Base-by-base conservation (phyloP, 2,888 invertebrate genomes). In the Sarcophaga subvicina region DNA sequence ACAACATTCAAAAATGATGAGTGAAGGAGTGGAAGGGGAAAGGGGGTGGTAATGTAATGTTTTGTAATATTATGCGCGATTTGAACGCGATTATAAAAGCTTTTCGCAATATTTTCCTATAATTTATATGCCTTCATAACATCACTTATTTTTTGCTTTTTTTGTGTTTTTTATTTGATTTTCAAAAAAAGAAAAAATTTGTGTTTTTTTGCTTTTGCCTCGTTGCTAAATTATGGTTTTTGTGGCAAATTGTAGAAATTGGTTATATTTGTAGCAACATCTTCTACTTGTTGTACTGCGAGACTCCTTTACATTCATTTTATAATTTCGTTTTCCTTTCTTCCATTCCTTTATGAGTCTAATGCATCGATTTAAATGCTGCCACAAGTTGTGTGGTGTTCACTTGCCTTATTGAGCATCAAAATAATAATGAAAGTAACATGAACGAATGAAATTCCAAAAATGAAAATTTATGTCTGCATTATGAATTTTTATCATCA, bases 391-490 rank as follows among this genome's bases (percentile, higher is more conserved):
- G 71, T 81, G 67, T 80, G 37, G 71, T 80, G 37, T 37, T 37
- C 8, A 37, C 37, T 27, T 54, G 14, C 60, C 71, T 80, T 47
- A 27, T 81, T 12, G 67, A 60, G 78, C 67, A 63, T 59, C 79
- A 37, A 69, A 14, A 76, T 76, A 70, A 22, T 14, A 62, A 54
- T 82, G 81, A 66, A 85, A 81, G 80, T 73, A 59, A 80, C 37
- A 64, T 83, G 83, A 85, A 66, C 80, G 54, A 80, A 88, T 63
- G 83, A 88, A 79, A 92, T 90, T 90, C n/a, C 89, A 91, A 92
- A 92, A 92, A 92, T 92, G 92, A 92, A 91, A 92, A 92, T 92
- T 92, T 92, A 92, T 92, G 92, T 92, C 90, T 91, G 91, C 90
- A 90, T 90, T 91, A 91, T 91, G 91, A 91, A 91, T 91, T 91